These are phyloP conservation scores for Caenorhabditis becei DNA, from an alignment of 2,888 invertebrate genomes.

Conservation along the genomic window DNA sequence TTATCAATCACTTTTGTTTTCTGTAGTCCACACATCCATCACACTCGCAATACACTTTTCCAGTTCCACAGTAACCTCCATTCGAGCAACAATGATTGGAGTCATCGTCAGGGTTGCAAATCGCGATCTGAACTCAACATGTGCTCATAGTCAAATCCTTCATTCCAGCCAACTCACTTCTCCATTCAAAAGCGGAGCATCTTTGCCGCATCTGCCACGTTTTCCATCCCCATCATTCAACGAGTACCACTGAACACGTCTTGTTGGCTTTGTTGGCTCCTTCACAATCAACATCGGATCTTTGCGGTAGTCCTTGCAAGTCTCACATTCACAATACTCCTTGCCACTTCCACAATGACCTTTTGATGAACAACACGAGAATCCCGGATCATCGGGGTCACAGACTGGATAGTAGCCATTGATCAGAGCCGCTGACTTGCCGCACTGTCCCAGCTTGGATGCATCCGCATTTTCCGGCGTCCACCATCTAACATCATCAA, in stretches of 20 bases:
- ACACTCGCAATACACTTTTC: constrained; percentile 71
- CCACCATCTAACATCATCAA: constrained; percentile 76
- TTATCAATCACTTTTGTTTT: constrained; percentile 15
- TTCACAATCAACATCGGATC: constrained; percentile 72
- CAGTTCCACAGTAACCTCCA: constrained; percentile 72
- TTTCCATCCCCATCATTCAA: constrained; percentile 40
- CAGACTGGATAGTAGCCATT: constrained; percentile 80
- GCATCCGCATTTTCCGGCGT: constrained; percentile 75
- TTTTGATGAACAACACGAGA: constrained; percentile 77
- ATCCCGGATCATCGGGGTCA: constrained; percentile 79
- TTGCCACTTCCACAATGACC: constrained; percentile 79
- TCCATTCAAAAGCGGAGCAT: constrained; percentile 30
- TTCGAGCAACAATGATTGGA: constrained; percentile 70
- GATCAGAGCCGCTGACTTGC: constrained; percentile 76
- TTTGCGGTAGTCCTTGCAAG: constrained; percentile 73
- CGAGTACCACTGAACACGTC: constrained; percentile 48
- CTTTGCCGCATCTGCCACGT: constrained; percentile 39
- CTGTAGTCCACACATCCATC: constrained; percentile 71
- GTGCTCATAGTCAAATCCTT: too few species aligned
- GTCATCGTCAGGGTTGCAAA: constrained; percentile 72
- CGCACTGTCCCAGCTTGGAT: constrained; percentile 67
- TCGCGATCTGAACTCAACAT: constrained; percentile 16
- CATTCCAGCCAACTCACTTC: too few species aligned
- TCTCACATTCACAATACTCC: constrained; percentile 76
- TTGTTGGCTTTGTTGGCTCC: constrained; percentile 68